Evolutionary conservation across 1,140 invertebrate species (phyloP).

Genomic region (Lordiphosa clarofinis): DNA sequence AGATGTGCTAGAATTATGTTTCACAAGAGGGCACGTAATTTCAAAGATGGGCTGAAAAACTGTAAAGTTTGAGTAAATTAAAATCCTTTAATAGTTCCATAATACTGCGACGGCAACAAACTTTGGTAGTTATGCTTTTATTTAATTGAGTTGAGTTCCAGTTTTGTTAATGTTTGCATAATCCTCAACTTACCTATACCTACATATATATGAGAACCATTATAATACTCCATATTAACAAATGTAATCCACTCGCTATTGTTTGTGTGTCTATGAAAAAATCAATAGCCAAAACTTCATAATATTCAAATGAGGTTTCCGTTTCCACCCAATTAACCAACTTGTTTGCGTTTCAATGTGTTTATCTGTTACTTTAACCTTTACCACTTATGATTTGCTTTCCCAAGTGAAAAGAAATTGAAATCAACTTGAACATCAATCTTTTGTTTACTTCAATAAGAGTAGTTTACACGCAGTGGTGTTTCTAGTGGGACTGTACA

Average conservation of each 20-base stretch:
- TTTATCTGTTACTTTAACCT: constrained; percentile 19
- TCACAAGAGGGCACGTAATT: no score
- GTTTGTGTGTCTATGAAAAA: constrained; percentile 58
- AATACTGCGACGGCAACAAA: no score
- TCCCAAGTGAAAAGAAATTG: constrained; percentile 38
- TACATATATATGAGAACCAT: constrained; percentile 10
- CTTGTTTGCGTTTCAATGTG: constrained; percentile 63
- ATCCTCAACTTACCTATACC: constrained; percentile 15
- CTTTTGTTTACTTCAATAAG: constrained; percentile 79
- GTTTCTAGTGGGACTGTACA: constrained; percentile 82
- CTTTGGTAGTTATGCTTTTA: no score
- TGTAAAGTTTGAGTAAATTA: no score
- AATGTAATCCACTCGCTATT: constrained; percentile 77
- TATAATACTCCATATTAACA: constrained; percentile 35
- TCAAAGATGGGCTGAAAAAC: no score
- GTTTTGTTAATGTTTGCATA: constrained; percentile 4
- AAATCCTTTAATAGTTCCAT: no score
- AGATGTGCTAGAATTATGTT: no score
- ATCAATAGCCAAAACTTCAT: constrained; percentile 44
- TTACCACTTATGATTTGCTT: constrained; percentile 67
- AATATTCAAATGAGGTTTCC: constrained; percentile 35
- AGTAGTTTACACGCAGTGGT: constrained; percentile 80
- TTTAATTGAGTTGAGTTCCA: no score
- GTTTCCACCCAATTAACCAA: constrained; percentile 31
- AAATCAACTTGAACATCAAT: constrained; percentile 36